phyloP scores from a whole-genome alignment of 2,888 invertebrate species.

The Tetragonisca angustula region DNA sequence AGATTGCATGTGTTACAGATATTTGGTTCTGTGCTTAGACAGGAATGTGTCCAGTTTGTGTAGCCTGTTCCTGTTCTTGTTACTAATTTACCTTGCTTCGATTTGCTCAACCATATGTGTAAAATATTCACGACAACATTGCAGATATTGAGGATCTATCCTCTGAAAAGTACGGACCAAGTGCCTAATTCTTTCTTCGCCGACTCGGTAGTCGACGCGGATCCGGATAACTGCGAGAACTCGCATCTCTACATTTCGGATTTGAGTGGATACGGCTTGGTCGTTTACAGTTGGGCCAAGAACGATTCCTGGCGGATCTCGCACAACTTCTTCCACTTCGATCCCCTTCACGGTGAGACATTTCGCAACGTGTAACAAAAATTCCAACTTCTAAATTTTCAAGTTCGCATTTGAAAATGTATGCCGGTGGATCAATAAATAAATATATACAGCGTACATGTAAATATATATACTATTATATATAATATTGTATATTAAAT shows the following conservation, averaged over 20 bases:
- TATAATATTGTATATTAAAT: too few relatives aligned
- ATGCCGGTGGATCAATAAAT: too few relatives aligned
- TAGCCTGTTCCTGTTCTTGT: too few relatives aligned
- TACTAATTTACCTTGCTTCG: too few relatives aligned
- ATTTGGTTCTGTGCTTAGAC: too few relatives aligned
- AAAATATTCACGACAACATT: background rate
- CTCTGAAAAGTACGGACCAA: slow-evolving; percentile 88
- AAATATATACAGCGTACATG: too few relatives aligned
- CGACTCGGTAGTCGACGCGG: slow-evolving; percentile 90
- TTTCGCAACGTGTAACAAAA: background rate
- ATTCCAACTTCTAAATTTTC: too few relatives aligned
- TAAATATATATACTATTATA: too few relatives aligned
- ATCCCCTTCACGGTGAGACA: slow-evolving; percentile 86
- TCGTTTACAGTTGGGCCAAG: slow-evolving; percentile 90
- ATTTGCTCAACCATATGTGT: background rate
- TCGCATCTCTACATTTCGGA: slow-evolving; percentile 92
- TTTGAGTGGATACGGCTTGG: slow-evolving; percentile 89
- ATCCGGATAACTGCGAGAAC: slow-evolving; percentile 89
- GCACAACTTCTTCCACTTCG: slow-evolving; percentile 94
- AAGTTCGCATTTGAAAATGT: too few relatives aligned
- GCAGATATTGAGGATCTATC: slow-evolving; percentile 87
- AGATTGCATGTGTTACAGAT: too few relatives aligned
- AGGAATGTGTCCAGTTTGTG: too few relatives aligned
- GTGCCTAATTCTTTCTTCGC: slow-evolving; percentile 92
- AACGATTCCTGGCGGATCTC: slow-evolving; percentile 92